phyloP scores from a whole-genome alignment of 2,113 vertebrate species.

The Salvelinus alpinus region DNA sequence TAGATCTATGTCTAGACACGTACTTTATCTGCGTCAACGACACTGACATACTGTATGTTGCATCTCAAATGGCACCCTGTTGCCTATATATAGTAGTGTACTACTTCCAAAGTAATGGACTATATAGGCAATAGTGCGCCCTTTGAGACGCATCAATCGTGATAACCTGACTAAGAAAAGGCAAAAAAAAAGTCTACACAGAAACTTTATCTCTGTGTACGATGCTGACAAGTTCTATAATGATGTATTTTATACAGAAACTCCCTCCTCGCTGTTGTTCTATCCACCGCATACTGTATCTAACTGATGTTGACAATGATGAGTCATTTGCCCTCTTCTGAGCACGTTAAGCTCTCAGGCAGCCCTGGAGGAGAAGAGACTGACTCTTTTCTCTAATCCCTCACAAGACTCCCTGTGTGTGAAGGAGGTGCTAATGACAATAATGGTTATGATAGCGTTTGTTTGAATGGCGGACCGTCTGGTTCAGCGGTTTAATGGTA shows the following conservation, averaged over 20 bases:
- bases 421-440: conserved; percentile 34
- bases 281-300: neutral
- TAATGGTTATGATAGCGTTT: neutral
- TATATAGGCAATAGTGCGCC: too few species aligned
- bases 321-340: conserved; percentile 4
- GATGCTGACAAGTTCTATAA: neutral
- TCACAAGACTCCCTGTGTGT: conserved; percentile 24
- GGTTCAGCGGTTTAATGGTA: neutral
- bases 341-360: conserved; percentile 5
- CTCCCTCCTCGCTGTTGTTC: too few species aligned
- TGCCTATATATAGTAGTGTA: too few species aligned
- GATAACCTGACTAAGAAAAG: too few species aligned
- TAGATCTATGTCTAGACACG: too few species aligned
- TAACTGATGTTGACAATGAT: conserved; percentile 19
- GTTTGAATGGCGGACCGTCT: neutral
- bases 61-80: too few species aligned
- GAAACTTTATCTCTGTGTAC: neutral
- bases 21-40: too few species aligned
- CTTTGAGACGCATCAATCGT: too few species aligned
- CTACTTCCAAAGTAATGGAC: too few species aligned
- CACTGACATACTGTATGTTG: too few species aligned
- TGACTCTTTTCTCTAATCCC: conserved; percentile 8
- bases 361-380: conserved; percentile 9
- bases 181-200: too few species aligned
- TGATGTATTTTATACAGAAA: neutral